Evolutionary conservation across 2,888 invertebrate genomes (phyloP).

Genomic region (Noctua pronuba): DNA sequence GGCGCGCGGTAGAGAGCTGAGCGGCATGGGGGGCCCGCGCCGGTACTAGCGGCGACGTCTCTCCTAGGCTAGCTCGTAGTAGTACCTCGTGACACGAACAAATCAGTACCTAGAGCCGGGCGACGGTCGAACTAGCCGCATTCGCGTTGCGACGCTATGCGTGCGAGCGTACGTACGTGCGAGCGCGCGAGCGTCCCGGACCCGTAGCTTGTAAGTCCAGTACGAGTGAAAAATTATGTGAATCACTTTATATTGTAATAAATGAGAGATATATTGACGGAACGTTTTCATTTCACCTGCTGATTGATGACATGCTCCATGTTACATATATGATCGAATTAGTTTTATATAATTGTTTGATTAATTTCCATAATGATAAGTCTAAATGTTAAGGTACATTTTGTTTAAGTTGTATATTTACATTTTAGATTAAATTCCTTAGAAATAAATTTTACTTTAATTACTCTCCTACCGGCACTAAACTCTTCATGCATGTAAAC

Average conservation of each 20-base stretch:
- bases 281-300: conserved; percentile 79
- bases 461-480: conserved; percentile 70
- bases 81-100: conserved; percentile 64
- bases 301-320: conserved; percentile 61
- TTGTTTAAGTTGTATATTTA: conserved; percentile 77
- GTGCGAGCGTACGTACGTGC: conserved; percentile 40
- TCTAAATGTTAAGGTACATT: conserved; percentile 71
- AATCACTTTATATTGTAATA: conserved; percentile 78
- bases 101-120: conserved; percentile 61
- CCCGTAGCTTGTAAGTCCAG: conserved; percentile 70
- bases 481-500: conserved; percentile 76
- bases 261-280: conserved; percentile 76
- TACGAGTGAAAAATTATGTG: conserved; percentile 75
- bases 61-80: conserved; percentile 65
- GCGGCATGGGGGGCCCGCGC: conserved; percentile 84
- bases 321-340: conserved; percentile 62
- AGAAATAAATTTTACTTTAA: conserved; percentile 72
- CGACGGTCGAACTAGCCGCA: conserved; percentile 57
- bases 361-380: conserved; percentile 72
- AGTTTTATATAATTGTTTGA: conserved; percentile 68
- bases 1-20: conserved; percentile 77
- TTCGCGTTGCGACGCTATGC: conserved; percentile 26
- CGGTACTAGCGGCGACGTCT: conserved; percentile 80
- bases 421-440: conserved; percentile 81
- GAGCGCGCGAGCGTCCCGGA: conserved; percentile 63